Conservation (phyloP, 2,797 vertebrate genomes). For the Florisuga fusca region DNA sequence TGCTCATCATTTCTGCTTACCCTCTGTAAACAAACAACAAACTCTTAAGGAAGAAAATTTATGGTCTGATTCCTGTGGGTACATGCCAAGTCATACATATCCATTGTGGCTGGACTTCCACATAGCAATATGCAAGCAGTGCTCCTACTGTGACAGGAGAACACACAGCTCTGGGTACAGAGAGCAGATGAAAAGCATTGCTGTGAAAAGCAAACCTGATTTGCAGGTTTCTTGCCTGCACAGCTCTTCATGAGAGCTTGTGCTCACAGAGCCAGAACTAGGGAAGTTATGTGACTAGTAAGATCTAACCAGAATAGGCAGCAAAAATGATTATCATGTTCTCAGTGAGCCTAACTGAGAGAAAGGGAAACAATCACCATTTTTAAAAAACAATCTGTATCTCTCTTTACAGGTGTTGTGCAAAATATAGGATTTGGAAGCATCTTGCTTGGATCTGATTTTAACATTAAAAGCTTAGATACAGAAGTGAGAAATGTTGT, state of each 20-base stretch:
- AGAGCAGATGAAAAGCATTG: neutral
- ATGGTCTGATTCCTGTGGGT: too few relatives aligned
- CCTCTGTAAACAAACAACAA: neutral
- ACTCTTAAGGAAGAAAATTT: too few relatives aligned
- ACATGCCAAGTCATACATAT: neutral
- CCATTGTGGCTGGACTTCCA: too few relatives aligned
- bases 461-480: too few relatives aligned
- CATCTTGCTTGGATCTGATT: too few relatives aligned
- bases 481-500: too few relatives aligned
- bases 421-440: too few relatives aligned
- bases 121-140: rapidly evolving
- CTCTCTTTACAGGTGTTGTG: too few relatives aligned
- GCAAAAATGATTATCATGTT: neutral
- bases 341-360: neutral
- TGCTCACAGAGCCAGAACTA: neutral
- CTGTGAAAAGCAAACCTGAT: too few relatives aligned
- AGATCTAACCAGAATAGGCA: neutral
- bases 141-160: neutral
- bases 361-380: too few relatives aligned
- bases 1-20: neutral
- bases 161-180: neutral
- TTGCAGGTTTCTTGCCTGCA: neutral
- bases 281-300: too few relatives aligned
- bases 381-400: too few relatives aligned
- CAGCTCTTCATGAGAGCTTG: neutral